phyloP scores from a whole-genome alignment of 2,113 vertebrate genomes.

The Dipodomys ordii region DNA sequence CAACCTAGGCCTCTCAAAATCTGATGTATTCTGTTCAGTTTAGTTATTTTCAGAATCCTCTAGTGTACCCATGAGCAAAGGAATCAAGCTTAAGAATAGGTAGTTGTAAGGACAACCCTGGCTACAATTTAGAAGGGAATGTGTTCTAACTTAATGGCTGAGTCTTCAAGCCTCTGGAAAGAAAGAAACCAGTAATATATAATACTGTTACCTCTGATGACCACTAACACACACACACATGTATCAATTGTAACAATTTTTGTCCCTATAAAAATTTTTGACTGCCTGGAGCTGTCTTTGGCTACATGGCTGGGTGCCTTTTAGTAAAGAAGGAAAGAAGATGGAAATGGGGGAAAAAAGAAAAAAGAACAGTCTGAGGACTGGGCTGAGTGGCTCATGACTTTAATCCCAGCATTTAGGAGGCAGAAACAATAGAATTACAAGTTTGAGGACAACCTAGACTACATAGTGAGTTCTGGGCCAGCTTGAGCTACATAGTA shows the following conservation, averaged over 20 bases:
- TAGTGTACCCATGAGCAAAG: not conserved
- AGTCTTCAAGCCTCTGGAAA: not conserved
- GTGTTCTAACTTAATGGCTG: not conserved
- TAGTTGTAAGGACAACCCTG: not conserved
- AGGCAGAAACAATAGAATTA: not conserved
- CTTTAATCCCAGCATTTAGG: not conserved
- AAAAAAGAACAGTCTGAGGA: not conserved
- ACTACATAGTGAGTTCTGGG: not conserved
- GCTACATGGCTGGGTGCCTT: not conserved
- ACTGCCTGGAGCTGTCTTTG: not conserved
- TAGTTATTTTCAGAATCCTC: conserved; percentile 4
- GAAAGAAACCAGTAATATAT: not conserved
- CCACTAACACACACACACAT: not conserved
- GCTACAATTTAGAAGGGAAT: not conserved
- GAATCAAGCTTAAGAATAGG: conserved; percentile 27
- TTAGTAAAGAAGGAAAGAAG: not conserved
- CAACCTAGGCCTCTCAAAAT: not conserved
- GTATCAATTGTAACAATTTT: not conserved
- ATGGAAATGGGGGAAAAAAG: not conserved
- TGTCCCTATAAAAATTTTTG: not conserved
- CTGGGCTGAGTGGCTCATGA: not conserved
- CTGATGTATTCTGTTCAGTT: not conserved
- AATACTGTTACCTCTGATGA: not conserved
- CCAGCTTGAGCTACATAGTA: not conserved
- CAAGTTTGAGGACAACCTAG: not conserved